Evolutionary conservation across 2,888 invertebrate species (phyloP), one percentile per base, ranked within the genome.

Genomic region (Drosophila mimica): DNA sequence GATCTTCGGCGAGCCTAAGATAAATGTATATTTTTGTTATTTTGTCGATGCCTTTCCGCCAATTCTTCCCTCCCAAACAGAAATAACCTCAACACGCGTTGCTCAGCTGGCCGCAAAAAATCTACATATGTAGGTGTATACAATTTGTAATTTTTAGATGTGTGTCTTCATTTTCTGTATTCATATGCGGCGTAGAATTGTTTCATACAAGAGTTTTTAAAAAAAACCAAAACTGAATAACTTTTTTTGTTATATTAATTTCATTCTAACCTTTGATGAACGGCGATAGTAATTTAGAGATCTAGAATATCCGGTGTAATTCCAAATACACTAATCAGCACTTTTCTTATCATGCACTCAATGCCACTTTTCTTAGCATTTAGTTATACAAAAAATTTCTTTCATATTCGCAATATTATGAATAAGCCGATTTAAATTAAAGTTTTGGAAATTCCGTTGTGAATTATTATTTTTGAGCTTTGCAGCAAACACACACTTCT

Each of bases 261-360:
- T 56, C 5, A 43, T 43, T 20, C 20, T 20, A 20, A 43, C 20
- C 43, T 43, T 43, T 25, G 46, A 25, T 46, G 15, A 46, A 46
- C 46, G 8, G 7, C 15, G 46, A 46, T 8, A 8, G 46, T 46
- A 72, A 73, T 81, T 68, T 56, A 20, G 52, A 66, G 70, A 87
- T 87, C 82, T 86, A 85, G 81, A 89, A 86, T 88, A 88, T 90
- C 91, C 91, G 20, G 20, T 20, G 88, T 88, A 62, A 81, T 78
- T 76, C 76, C 68, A 80, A 79, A 75, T 65, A 67, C 62, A 71
- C 64, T 63, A 62, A 72, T 28, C 67, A 60, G 62, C 57, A 46
- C 58, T 67, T 69, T 46, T 9, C 17, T 28, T 9, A 49, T 28
- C 9, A 6, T 49, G 49, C 28, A 46, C 20, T 25, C 15, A 8